Conservation (phyloP, 2,888 invertebrate genomes). For the Tetrapedia diversipes region DNA sequence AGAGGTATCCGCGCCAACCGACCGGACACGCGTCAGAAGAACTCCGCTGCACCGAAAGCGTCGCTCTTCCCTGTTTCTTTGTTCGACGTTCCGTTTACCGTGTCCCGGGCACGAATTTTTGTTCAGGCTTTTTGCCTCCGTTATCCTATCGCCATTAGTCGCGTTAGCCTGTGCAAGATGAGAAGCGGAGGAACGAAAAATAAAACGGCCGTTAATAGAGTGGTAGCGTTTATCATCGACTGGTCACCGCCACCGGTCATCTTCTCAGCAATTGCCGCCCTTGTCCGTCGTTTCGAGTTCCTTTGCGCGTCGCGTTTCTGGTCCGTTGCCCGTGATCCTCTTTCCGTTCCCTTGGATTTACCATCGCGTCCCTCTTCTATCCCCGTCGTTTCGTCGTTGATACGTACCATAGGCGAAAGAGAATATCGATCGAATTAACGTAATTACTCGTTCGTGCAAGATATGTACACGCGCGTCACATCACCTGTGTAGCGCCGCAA, state of each 20-base stretch:
- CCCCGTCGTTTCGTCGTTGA: slow-evolving; percentile 16
- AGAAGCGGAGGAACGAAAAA: background rate
- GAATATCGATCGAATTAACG: slow-evolving; percentile 56
- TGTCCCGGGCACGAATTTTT: slow-evolving; percentile 22
- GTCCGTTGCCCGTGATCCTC: background rate
- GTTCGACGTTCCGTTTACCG: slow-evolving; percentile 35
- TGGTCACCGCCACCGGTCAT: background rate
- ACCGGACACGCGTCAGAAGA: slow-evolving; percentile 57
- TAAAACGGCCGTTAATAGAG: slow-evolving; percentile 24
- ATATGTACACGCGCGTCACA: slow-evolving; percentile 23
- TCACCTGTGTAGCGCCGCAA: too few relatives aligned
- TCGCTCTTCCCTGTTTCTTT: slow-evolving; percentile 50
- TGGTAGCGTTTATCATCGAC: slow-evolving; percentile 18
- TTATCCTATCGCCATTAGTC: slow-evolving; percentile 28
- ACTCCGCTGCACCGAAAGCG: slow-evolving; percentile 60
- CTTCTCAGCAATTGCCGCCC: slow-evolving; percentile 19
- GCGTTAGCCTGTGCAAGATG: slow-evolving; percentile 8
- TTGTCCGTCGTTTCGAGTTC: slow-evolving; percentile 25
- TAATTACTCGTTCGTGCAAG: slow-evolving; percentile 57
- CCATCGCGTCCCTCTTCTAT: background rate
- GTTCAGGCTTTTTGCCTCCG: slow-evolving; percentile 4
- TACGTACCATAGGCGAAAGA: slow-evolving; percentile 26
- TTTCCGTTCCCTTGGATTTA: slow-evolving; percentile 15
- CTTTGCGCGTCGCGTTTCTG: slow-evolving; percentile 29
- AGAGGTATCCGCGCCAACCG: slow-evolving; percentile 48